Conservation (phyloP, 2,113 vertebrate species). For the Leptocoma aspasia region DNA sequence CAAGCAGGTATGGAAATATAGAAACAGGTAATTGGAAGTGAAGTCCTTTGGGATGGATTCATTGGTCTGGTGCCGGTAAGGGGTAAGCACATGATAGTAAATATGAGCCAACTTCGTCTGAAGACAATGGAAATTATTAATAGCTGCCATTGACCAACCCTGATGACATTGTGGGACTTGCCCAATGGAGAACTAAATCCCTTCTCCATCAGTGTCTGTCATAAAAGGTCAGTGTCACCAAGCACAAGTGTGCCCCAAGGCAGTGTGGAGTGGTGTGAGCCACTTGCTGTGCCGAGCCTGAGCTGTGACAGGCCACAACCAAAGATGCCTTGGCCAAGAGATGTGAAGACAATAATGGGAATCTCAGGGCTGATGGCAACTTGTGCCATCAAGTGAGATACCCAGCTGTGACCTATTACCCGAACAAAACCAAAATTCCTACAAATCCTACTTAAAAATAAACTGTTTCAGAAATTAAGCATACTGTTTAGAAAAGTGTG, state of each 20-base stretch:
- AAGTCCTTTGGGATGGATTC: not conserved
- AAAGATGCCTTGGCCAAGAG: not conserved
- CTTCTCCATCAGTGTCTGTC: not conserved
- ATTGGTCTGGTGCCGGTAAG: not conserved
- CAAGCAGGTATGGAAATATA: not conserved
- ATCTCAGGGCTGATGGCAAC: not conserved
- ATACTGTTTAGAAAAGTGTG: not conserved
- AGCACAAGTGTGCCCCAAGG: not conserved
- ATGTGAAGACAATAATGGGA: not conserved
- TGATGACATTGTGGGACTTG: not conserved
- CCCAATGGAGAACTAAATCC: not conserved
- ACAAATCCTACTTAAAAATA: not conserved
- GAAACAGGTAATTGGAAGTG: not conserved
- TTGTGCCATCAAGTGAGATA: not conserved
- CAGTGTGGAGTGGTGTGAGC: rapidly evolving
- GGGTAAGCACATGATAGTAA: not conserved
- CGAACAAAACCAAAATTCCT: not conserved
- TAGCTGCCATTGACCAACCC: not conserved
- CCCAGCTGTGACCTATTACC: not conserved
- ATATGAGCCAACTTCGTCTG: not conserved
- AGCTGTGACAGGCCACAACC: not conserved
- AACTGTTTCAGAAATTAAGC: not conserved
- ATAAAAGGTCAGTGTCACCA: not conserved
- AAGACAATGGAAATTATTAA: not conserved
- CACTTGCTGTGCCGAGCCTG: not conserved